Evolutionary conservation across 30 jellyfish, hydroid and myxozoan genomes (phyloP), one percentile per base, ranked within the genome.

Genomic region (Hydra vulgaris): DNA sequence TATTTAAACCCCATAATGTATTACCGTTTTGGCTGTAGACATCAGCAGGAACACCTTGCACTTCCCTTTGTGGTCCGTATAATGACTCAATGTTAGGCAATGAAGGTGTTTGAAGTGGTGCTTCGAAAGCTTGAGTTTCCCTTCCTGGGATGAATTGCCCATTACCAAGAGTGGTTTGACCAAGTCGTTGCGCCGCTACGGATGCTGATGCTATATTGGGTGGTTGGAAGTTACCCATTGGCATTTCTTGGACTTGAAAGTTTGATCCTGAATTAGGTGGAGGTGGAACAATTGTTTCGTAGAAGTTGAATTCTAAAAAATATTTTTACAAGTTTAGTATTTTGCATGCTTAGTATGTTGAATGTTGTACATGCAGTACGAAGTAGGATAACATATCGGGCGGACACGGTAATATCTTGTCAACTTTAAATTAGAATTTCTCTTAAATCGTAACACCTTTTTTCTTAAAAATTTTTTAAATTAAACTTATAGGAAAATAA

Each of bases 101-200:
- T 52, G 81, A 55, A n/a, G 80, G 83, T 40, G 85, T 25, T 52
- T 53, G 81, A 0, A 23, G 85, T 40, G 85, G 81, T 26, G 85
- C 56, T 19, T 18, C 82, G 16, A 66, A 21, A 15, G 85, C 82
- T 56, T 27, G 85, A 18, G 17, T 79, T 53, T 23, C 24, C 8
- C 71, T 8, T 26, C 23, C 66, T 20, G 53, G 68, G 56, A 54
- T 23, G 66, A 74, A 26, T 20, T 18, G 66, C 7, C 26, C 66
- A 15, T 27, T 21, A 17, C 17, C 74, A 0, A 77, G 54, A 1
- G 83, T 21, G 4, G 83, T 21, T 75, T 61, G 83, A 26, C 78
- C 26, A 0, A 27, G 70, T 18, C 72, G 70, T 19, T 61, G 26
- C 15, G 77, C 26, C 1, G 21, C 26, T 1, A 15, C 83, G 0